phyloP scores from a whole-genome alignment of 2,888 invertebrate species.

The Machimus rusticus region DNA sequence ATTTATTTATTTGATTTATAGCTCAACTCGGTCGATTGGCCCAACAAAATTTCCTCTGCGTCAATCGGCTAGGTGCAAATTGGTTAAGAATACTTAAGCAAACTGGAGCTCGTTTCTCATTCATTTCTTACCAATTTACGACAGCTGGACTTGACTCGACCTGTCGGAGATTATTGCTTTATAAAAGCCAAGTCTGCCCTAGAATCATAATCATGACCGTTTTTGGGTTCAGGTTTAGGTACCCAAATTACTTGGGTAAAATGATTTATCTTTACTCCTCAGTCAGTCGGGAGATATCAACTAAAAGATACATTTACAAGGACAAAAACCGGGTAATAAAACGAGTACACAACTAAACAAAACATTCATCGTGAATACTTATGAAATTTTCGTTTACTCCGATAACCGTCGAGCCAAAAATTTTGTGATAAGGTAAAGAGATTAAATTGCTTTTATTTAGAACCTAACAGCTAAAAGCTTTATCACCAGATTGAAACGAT shows the following conservation, averaged over 20 bases:
- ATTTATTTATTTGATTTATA: slow-evolving; percentile 33
- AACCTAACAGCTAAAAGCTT: background rate
- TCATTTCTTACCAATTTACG: background rate
- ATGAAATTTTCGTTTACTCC: background rate
- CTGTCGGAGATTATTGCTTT: background rate
- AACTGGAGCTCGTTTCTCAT: background rate
- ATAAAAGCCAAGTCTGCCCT: background rate
- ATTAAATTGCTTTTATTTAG: background rate
- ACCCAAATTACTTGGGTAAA: background rate
- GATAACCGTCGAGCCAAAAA: background rate
- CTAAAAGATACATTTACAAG: background rate
- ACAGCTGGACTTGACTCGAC: background rate
- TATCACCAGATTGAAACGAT: background rate
- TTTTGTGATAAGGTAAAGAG: background rate
- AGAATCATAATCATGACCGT: background rate
- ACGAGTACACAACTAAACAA: background rate
- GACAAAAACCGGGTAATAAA: background rate
- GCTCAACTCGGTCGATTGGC: background rate
- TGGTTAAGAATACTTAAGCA: background rate
- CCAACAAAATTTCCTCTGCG: background rate
- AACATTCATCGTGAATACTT: background rate
- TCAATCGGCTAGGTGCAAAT: background rate
- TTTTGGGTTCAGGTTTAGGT: background rate
- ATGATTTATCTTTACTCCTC: background rate
- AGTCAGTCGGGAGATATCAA: background rate